phyloP scores from a whole-genome alignment of 2,888 invertebrate species.

The Ichneumoninae sp. region DNA sequence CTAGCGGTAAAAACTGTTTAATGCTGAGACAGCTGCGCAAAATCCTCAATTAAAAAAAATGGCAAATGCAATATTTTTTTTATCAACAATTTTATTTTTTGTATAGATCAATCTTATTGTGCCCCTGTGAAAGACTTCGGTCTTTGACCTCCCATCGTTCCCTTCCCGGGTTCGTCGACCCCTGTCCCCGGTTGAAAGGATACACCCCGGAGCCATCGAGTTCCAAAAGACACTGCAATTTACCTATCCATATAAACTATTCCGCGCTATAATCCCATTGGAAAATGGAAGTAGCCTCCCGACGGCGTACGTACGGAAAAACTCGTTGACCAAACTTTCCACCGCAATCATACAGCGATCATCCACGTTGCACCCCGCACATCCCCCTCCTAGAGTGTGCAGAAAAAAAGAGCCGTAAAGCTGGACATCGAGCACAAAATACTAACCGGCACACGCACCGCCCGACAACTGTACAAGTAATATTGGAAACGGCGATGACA shows the following conservation, averaged over 20 bases:
- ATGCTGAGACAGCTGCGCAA: neutral
- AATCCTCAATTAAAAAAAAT: neutral
- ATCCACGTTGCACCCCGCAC: neutral
- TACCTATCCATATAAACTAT: neutral
- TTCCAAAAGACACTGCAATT: slow-evolving; percentile 17
- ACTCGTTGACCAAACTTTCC: slow-evolving; percentile 24
- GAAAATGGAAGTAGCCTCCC: slow-evolving; percentile 10
- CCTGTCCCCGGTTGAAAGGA: neutral
- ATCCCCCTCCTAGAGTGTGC: neutral
- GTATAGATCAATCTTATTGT: neutral
- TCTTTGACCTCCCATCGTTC: neutral
- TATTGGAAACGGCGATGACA: slow-evolving; percentile 20
- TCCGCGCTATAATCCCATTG: slow-evolving; percentile 8
- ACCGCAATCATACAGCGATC: neutral
- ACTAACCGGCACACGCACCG: neutral
- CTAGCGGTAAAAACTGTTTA: neutral
- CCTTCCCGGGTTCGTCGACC: neutral
- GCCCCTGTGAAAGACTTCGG: neutral
- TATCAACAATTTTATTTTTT: neutral
- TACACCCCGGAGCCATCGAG: neutral
- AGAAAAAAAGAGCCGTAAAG: slow-evolving; percentile 13
- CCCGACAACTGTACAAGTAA: neutral
- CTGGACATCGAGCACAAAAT: neutral
- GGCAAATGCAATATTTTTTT: no score
- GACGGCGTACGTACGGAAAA: neutral